Evolutionary conservation across 2,113 vertebrate species (phyloP), one percentile per base, ranked within the genome.

Genomic region (Ramphastos sulfuratus): DNA sequence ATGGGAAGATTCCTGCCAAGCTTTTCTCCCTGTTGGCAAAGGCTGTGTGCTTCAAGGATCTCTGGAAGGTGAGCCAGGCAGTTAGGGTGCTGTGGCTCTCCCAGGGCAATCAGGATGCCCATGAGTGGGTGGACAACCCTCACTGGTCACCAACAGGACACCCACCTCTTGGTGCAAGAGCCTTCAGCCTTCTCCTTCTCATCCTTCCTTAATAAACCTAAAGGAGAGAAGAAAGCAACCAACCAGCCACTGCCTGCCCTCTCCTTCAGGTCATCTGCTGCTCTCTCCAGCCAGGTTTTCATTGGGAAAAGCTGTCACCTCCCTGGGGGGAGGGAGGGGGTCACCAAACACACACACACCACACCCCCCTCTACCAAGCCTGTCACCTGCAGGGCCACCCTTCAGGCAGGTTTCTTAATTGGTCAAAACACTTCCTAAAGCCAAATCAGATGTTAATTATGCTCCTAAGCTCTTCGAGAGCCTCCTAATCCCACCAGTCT

Each of bases 351-450:
- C n/a, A n/a, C n/a, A n/a, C n/a, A n/a, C 54, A 56, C 9, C 23
- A 20, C 7, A 20, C 18, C 46, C 20, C 18, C 63, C 20, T 66
- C n/a, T n/a, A 9, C 46, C 20, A 18, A 37, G 60, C 55, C 54
- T 54, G 48, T 85, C 15, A 69, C 72, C 71, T 25, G 27, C 27
- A 9, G 79, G 17, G 56, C 85, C 54, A 60, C 70, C 61, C 31
- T 66, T 78, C 46, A 42, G 78, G 78, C 55, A 58, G 89, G 28
- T 66, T 81, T 78, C 48, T 87, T 92, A 90, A 92, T 92, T 88
- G 63, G 35, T 42, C 42, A 54, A 75, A 90, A 87, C 74, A 37
- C 72, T 85, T 87, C 14, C 35, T 82, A 82, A 87, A 92, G 71
- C 90, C 0, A 6, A 58, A 56, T 69, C 42, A 10, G 44, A 79